A percentile compares a stretch with the other conserved stretches of the same genome.
phyloP scores from a whole-genome alignment of 2,797 vertebrate genomes.

The Muraenolepis orangiensis region DNA sequence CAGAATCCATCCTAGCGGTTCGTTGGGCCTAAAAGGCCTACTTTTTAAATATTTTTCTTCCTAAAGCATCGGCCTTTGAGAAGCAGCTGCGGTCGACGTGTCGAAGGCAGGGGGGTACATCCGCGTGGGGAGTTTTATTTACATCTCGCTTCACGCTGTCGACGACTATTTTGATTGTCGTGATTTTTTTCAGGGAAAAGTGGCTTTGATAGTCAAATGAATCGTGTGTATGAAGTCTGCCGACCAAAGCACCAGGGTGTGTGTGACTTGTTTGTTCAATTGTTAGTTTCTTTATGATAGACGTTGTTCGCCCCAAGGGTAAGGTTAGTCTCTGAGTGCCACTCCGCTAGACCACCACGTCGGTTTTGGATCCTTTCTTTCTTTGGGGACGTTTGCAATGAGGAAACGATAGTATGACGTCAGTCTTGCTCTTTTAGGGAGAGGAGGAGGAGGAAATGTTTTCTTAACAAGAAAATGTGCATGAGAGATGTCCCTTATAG shows the following conservation, averaged over 20 bases:
- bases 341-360: not conserved
- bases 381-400: not conserved
- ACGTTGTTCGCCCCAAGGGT: not conserved
- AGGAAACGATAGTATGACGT: not conserved
- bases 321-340: not conserved
- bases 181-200: not conserved
- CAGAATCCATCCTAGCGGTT: not conserved
- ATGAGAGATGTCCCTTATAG: conserved; percentile 80
- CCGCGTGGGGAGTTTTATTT: not conserved
- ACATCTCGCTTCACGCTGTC: not conserved
- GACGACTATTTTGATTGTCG: too few species aligned
- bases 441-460: conserved; percentile 23
- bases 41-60: too few species aligned
- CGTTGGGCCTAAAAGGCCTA: not conserved
- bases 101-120: not conserved
- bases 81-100: not conserved
- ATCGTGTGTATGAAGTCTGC: not conserved
- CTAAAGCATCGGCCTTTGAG: not conserved
- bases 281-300: not conserved
- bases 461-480: conserved; percentile 74
- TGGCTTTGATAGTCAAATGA: not conserved
- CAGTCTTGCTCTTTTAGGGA: not conserved
- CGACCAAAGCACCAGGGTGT: not conserved
- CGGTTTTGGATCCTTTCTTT: not conserved
- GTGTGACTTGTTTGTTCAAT: not conserved